Evolutionary conservation across 1,140 invertebrate species (phyloP), one percentile per base, ranked within the genome.

Genomic region (Nasonia giraulti): DNA sequence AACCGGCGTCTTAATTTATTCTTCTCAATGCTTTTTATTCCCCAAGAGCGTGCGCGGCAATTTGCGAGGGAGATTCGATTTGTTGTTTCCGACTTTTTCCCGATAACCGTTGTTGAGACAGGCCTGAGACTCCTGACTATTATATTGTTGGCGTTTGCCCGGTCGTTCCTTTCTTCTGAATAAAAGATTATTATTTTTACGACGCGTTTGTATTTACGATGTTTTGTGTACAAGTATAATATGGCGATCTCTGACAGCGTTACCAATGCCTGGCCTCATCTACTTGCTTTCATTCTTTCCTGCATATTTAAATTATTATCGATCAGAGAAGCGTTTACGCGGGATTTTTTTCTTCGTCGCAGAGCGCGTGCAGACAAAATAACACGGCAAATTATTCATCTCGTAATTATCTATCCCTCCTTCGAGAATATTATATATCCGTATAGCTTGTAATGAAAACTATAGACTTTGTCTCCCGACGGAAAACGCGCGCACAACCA

Each of bases 1-100:
- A 69, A 33, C 23, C 50, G n/a, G 74, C 44, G 50, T 82, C 71
- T 83, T 69, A 83, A 83, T 83, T 83, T 83, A 83, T 83, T 83
- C 73, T 75, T 82, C 74, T 55, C 23, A 76, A 75, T 44, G 47
- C 68, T 62, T 81, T 81, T 81, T 73, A 71, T 81, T 81, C 68
- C 47, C 23, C 66, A 10, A 44, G 40, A 55, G 7, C 40, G 40
- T 44, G 40, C 17, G 68, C 44, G 78, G 78, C 62, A 69, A 80
- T 80, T 80, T 80, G 78, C 40, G 78, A 62, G 33, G 40, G 62
- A 69, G 71, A 33, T 73, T 27, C 33, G 8, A 20, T 62, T 74
- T 71, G 40, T 74, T 74, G 50, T 71, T n/a, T 12, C n/a, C 76
- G 55, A 62, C 17, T 78, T 33, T 31, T 62, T n/a, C 17, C 55